phyloP scores from a whole-genome alignment of 2,797 vertebrate genomes.

The Phaenicophaeus curvirostris region DNA sequence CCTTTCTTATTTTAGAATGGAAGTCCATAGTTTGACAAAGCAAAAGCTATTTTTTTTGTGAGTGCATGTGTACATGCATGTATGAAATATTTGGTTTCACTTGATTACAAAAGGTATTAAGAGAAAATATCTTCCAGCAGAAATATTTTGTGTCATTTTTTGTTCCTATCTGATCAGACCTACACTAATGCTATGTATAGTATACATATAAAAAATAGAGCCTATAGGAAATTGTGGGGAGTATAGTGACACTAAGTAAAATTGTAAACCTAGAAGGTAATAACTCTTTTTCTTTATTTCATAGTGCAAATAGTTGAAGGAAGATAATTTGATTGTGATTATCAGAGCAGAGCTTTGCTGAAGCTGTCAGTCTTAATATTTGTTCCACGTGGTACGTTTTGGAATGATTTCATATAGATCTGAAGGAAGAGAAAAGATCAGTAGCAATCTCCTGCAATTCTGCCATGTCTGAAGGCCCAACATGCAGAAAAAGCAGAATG shows the following conservation, averaged over 20 bases:
- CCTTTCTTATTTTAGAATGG: neutral
- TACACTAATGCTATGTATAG: neutral
- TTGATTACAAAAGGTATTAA: neutral
- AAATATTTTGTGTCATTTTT: neutral
- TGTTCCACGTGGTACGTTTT: neutral
- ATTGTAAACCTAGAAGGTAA: neutral
- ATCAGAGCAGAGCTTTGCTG: neutral
- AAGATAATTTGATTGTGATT: neutral
- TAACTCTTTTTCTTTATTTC: neutral
- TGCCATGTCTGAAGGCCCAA: neutral
- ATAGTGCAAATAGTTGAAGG: neutral
- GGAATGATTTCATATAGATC: neutral
- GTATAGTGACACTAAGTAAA: neutral
- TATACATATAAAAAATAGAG: neutral
- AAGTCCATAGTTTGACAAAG: neutral
- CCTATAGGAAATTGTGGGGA: neutral
- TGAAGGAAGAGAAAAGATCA: neutral
- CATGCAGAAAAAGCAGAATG: neutral
- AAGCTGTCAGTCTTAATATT: neutral
- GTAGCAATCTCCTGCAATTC: neutral
- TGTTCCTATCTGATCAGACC: neutral
- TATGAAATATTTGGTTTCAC: neutral
- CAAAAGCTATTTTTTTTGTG: neutral
- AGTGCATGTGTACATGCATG: fast-evolving
- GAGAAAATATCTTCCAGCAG: neutral